A percentile compares a stretch with the other conserved stretches of the same genome.
These are phyloP conservation scores for Grammomys surdaster DNA, from an alignment of 2,113 vertebrate species.

Conservation along the genomic window DNA sequence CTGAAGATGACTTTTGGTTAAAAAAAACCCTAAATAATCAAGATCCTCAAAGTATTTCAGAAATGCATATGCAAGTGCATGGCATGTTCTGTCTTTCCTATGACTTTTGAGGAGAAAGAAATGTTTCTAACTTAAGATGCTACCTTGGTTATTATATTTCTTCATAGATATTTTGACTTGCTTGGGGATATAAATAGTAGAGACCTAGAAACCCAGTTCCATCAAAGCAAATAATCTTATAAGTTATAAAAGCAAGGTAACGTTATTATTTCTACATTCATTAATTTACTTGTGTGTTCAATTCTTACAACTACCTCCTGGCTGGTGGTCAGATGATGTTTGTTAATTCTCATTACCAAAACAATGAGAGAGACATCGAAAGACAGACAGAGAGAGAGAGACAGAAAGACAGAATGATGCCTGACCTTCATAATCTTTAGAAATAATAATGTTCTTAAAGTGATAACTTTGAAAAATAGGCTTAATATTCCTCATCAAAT, in stretches of 20 bases:
- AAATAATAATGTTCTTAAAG: conserved; percentile 53
- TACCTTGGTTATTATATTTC: background rate
- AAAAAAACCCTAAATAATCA: background rate
- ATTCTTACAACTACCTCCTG: background rate
- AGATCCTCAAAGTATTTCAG: conserved; percentile 24
- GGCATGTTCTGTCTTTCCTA: background rate
- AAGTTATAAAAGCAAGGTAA: background rate
- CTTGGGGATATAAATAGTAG: background rate
- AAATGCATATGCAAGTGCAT: background rate
- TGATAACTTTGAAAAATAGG: conserved; percentile 17
- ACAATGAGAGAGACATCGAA: background rate
- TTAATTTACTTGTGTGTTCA: conserved; percentile 23
- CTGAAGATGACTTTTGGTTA: background rate
- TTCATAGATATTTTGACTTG: background rate
- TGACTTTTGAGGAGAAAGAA: background rate
- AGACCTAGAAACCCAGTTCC: conserved; percentile 20
- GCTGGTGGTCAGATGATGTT: background rate
- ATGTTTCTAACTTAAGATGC: background rate
- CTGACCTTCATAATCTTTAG: background rate
- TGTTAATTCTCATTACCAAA: conserved; percentile 36
- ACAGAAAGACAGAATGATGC: background rate
- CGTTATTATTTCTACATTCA: background rate
- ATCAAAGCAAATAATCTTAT: background rate
- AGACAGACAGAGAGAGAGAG: background rate
- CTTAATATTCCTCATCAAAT: background rate